phyloP scores from a whole-genome alignment of 2,113 vertebrate species.

The Mastomys coucha region DNA sequence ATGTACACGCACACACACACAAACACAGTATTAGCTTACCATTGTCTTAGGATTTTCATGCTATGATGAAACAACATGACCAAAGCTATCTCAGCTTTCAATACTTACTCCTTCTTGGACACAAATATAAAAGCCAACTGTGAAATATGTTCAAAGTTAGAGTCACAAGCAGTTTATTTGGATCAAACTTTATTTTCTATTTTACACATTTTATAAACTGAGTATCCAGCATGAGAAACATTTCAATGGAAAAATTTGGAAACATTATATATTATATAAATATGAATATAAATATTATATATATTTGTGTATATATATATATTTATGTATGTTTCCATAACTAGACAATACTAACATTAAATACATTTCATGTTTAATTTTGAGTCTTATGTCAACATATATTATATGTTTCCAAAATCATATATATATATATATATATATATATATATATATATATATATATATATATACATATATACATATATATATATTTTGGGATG shows the following conservation, averaged over 20 bases:
- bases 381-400: too few relatives aligned
- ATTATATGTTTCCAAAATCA: too few relatives aligned
- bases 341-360: too few relatives aligned
- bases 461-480: background rate
- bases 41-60: background rate
- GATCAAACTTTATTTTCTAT: background rate
- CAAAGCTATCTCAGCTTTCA: background rate
- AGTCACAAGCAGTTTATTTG: background rate
- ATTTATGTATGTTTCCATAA: background rate
- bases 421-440: background rate
- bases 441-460: background rate
- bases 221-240: background rate
- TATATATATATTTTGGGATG: background rate
- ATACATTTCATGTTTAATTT: too few relatives aligned
- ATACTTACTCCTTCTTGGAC: background rate
- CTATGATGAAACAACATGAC: background rate
- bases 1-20: background rate
- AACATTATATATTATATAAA: too few relatives aligned
- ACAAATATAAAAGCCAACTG: slow-evolving; percentile 2
- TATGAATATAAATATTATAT: too few relatives aligned
- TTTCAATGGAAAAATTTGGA: background rate
- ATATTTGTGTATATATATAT: background rate
- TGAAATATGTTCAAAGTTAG: slow-evolving; percentile 10
- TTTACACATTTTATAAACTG: background rate
- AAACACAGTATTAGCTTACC: background rate